phyloP scores from a whole-genome alignment of 2,113 vertebrate species.

The Numida meleagris region DNA sequence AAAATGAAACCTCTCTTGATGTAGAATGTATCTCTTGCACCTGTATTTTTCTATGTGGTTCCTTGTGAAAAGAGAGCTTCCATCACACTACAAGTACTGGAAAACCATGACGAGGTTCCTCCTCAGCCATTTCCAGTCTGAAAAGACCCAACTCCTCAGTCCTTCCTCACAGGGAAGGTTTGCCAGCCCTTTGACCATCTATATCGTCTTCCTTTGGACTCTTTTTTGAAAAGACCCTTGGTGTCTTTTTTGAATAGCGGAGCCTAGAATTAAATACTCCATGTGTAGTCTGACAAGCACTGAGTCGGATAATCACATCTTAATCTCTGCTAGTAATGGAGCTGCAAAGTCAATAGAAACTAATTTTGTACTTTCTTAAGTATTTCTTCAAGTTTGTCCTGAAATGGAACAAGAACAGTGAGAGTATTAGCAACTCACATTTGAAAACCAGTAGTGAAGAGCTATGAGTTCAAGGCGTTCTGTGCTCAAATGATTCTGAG shows the following conservation, averaged over 20 bases:
- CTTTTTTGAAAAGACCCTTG: background rate
- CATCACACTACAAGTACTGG: background rate
- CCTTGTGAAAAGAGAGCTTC: background rate
- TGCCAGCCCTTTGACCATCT: background rate
- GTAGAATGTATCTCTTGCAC: background rate
- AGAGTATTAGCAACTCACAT: background rate
- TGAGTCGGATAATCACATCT: background rate
- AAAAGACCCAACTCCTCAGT: background rate
- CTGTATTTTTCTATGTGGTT: background rate
- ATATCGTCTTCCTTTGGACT: background rate
- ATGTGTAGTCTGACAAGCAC: background rate
- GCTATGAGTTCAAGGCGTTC: background rate
- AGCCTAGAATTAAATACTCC: background rate
- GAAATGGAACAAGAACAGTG: background rate
- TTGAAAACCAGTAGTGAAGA: background rate
- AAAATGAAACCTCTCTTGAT: background rate
- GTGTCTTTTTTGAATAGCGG: background rate
- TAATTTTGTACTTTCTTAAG: background rate
- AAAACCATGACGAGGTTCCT: background rate
- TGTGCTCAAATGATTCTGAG: background rate
- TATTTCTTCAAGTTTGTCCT: background rate
- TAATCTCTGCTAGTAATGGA: background rate
- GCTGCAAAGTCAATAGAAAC: background rate
- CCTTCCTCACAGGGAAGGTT: background rate
- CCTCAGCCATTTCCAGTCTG: background rate